phyloP scores from a whole-genome alignment of 2,797 vertebrate species.

The Lithobates sylvaticus region DNA sequence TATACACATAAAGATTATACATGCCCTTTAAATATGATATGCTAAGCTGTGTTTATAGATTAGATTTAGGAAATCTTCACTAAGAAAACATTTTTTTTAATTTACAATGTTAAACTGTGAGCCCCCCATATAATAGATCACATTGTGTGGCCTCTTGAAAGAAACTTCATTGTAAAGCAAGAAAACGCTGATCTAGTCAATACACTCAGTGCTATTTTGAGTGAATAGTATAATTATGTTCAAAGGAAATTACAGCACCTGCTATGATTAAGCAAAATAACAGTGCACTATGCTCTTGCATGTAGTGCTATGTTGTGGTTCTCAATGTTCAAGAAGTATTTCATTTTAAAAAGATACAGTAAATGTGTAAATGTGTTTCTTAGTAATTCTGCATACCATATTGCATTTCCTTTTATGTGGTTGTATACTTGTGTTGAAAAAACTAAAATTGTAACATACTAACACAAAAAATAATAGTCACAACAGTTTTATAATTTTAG shows the following conservation, averaged over 20 bases:
- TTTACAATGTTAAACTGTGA: background rate
- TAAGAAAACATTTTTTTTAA: background rate
- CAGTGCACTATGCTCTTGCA: conserved; percentile 5
- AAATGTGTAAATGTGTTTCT: background rate
- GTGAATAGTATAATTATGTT: conserved; percentile 51
- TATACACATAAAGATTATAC: too few relatives aligned
- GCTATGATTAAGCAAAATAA: conserved; percentile 54
- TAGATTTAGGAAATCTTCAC: background rate
- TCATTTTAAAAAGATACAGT: conserved; percentile 10
- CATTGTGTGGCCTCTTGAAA: conserved; percentile 24
- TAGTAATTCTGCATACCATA: conserved; percentile 14
- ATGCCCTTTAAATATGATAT: background rate
- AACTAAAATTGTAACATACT: background rate
- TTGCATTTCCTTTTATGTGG: background rate
- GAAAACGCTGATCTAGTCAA: conserved; percentile 28
- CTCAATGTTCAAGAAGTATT: conserved; percentile 33
- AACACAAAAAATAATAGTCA: background rate
- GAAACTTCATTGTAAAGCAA: conserved; percentile 22
- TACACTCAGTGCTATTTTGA: conserved; percentile 39
- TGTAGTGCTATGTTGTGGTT: conserved; percentile 20
- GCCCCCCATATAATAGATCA: conserved; percentile 21
- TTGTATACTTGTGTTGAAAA: background rate
- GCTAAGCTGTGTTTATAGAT: background rate
- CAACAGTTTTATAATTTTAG: too few relatives aligned
- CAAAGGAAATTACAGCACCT: conserved; percentile 48